Evolutionary conservation across 2,113 vertebrate species (phyloP).

Genomic region (Ariopsis seemanni): DNA sequence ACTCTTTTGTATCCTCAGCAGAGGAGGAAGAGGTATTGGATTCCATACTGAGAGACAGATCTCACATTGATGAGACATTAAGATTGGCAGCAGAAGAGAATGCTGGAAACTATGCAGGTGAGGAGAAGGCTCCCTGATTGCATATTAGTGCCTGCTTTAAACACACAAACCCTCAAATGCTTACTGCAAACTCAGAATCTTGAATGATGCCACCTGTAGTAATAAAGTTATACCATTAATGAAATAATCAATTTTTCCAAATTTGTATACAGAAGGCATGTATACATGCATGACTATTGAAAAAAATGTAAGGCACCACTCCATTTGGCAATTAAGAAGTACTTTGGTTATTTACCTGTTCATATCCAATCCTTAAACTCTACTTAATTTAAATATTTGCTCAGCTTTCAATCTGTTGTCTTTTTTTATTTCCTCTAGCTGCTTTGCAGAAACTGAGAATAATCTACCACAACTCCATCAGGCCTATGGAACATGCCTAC

Average conservation of each 20-base stretch:
- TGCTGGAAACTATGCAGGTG: conserved; percentile 86
- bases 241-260: neutral
- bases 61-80: conserved; percentile 91
- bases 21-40: conserved; percentile 80
- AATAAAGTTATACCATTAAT: neutral
- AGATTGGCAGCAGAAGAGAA: conserved; percentile 87
- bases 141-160: neutral
- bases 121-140: conserved; percentile 20
- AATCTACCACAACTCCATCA: conserved; percentile 94
- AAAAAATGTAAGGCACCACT: neutral
- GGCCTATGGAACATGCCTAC: conserved; percentile 95
- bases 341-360: neutral
- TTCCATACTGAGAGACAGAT: conserved; percentile 80
- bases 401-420: neutral
- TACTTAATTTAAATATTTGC: neutral
- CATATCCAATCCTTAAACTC: neutral
- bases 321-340: neutral
- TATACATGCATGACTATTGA: neutral
- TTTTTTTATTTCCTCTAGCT: conserved; percentile 62
- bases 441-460: conserved; percentile 86
- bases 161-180: neutral
- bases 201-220: neutral
- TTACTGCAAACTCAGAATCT: neutral
- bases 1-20: conserved; percentile 57
- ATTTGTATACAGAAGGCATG: neutral